These are phyloP conservation scores for Chaetodon auriga DNA, from an alignment of 2,113 vertebrate genomes.

Conservation along the genomic window DNA sequence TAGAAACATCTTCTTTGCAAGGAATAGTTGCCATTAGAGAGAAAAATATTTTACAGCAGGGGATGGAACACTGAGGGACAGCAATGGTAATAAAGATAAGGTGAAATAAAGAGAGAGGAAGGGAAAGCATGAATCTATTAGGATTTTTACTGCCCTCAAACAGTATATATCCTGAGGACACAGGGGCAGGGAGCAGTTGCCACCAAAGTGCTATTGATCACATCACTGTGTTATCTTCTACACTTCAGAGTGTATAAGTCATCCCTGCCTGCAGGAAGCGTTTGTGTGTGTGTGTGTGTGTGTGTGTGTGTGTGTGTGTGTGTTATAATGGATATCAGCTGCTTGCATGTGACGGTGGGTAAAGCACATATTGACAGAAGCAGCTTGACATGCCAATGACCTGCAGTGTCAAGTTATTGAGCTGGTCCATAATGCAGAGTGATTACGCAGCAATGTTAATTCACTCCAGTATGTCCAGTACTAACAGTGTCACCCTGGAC, in stretches of 20 bases:
- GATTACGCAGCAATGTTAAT: conserved; percentile 70
- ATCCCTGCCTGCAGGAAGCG: conserved; percentile 48
- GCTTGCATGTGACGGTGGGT: background rate
- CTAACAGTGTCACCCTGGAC: conserved; percentile 41
- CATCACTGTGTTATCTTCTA: conserved; percentile 65
- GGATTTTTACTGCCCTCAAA: conserved; percentile 67
- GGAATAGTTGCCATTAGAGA: conserved; percentile 22
- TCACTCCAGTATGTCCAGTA: conserved; percentile 47
- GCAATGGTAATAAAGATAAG: conserved; percentile 60
- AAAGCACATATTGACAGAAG: conserved; percentile 46
- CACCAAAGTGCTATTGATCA: conserved; percentile 78
- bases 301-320: conserved; percentile 23
- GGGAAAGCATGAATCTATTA: conserved; percentile 53
- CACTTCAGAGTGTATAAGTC: conserved; percentile 67
- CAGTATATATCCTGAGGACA: conserved; percentile 60
- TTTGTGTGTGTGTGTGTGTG: conserved; percentile 15
- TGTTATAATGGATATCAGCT: conserved; percentile 2
- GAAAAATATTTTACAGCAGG: conserved; percentile 48
- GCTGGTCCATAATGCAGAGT: conserved; percentile 62
- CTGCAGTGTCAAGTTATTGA: conserved; percentile 70
- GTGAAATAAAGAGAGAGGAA: conserved; percentile 47
- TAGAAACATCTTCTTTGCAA: conserved; percentile 27
- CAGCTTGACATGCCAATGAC: conserved; percentile 57
- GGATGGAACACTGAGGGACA: conserved; percentile 13
- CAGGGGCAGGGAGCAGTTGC: conserved; percentile 46